Percentiles rank a stretch among this genome's conserved stretches.
These are phyloP conservation scores for Podiceps cristatus DNA, from an alignment of 2,113 vertebrate genomes.

Conservation along the genomic window DNA sequence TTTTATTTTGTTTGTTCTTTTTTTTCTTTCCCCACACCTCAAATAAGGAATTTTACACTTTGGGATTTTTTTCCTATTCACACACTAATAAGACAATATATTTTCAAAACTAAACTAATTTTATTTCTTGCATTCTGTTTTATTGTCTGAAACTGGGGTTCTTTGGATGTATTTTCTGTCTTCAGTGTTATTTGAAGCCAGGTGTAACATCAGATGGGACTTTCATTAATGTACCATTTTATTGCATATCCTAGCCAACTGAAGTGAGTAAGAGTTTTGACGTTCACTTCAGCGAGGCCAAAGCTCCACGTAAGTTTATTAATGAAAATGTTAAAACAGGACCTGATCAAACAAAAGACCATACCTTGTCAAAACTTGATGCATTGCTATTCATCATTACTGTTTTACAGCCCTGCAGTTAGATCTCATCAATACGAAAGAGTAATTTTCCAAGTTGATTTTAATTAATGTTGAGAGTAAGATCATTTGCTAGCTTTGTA, in stretches of 20 bases:
- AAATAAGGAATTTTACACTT: background rate
- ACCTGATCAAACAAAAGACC: background rate
- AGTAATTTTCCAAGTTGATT: conserved; percentile 8
- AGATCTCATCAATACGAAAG: background rate
- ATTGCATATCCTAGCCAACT: background rate
- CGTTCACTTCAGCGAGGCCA: background rate
- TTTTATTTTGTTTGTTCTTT: background rate
- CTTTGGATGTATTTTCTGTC: background rate
- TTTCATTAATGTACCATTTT: background rate
- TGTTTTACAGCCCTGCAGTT: background rate
- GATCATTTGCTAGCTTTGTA: background rate
- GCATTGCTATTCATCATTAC: background rate
- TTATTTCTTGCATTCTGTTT: background rate
- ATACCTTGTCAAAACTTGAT: background rate
- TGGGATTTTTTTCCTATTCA: background rate
- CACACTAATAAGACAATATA: background rate
- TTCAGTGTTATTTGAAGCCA: background rate
- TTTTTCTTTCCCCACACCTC: too few relatives aligned
- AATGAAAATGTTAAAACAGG: background rate
- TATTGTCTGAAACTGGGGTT: background rate
- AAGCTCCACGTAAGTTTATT: background rate
- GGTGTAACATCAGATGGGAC: background rate
- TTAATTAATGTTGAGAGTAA: conserved; percentile 29
- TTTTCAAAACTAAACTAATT: background rate
- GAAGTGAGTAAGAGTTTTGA: background rate